These are phyloP conservation scores for Meteorus colon DNA, from an alignment of 2,888 invertebrate species.

Conservation along the genomic window DNA sequence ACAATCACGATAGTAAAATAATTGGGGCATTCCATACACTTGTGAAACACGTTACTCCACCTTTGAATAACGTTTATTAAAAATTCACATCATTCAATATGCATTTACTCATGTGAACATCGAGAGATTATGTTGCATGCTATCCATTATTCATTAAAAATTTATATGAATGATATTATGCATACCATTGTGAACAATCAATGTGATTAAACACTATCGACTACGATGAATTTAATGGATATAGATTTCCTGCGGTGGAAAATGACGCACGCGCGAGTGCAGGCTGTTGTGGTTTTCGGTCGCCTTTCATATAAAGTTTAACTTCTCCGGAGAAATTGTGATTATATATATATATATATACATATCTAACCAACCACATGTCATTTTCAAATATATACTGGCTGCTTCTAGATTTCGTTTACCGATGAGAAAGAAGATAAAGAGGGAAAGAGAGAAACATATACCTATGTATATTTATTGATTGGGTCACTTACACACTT, in stretches of 20 bases:
- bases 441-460: background rate
- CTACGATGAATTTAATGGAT: slow-evolving; percentile 2
- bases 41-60: no score
- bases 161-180: background rate
- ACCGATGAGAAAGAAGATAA: background rate
- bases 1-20: no score
- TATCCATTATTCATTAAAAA: background rate
- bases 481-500: background rate
- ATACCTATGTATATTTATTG: background rate
- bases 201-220: background rate
- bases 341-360: background rate
- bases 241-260: background rate
- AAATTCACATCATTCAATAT: no score
- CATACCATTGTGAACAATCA: background rate
- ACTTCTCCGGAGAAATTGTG: slow-evolving; percentile 1
- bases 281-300: slow-evolving; percentile 34
- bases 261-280: slow-evolving; percentile 1
- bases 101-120: background rate
- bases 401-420: background rate
- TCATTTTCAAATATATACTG: background rate
- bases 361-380: background rate
- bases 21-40: no score
- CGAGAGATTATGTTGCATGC: background rate
- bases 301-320: slow-evolving; percentile 35
- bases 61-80: no score